Conservation (phyloP, 2,888 invertebrate genomes). For the Phymatocera aterrima region DNA sequence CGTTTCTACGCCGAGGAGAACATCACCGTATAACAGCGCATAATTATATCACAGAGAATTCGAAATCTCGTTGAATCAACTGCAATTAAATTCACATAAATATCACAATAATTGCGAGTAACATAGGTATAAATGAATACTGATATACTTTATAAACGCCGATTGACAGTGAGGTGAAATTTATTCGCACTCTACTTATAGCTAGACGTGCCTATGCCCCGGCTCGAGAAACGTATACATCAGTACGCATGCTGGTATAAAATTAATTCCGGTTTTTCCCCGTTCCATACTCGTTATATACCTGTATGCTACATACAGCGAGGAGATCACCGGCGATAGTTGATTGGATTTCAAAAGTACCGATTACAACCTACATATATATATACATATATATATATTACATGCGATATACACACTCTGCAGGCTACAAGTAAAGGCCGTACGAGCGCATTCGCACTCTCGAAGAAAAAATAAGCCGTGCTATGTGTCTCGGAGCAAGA, state of each 20-base stretch:
- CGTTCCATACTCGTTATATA: neutral
- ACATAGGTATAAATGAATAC: neutral
- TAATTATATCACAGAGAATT: neutral
- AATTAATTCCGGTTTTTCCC: constrained; percentile 10
- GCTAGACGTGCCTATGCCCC: neutral
- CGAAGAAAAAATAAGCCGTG: no score
- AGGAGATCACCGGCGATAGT: neutral
- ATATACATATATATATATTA: no score
- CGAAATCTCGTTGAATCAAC: neutral
- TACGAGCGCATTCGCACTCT: no score
- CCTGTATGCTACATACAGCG: neutral
- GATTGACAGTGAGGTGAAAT: constrained; percentile 16
- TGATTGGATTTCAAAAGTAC: constrained; percentile 7
- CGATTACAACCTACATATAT: neutral
- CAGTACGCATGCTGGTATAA: neutral
- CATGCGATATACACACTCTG: no score
- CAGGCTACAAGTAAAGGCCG: neutral
- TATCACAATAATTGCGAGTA: neutral
- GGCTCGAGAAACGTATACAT: no score
- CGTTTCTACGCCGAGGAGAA: neutral
- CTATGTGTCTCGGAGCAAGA: no score
- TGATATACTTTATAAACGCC: neutral
- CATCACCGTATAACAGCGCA: neutral
- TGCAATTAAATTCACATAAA: neutral
- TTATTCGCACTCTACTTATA: constrained; percentile 2